phyloP scores from a whole-genome alignment of 2,113 vertebrate species.

The Tapirus terrestris region DNA sequence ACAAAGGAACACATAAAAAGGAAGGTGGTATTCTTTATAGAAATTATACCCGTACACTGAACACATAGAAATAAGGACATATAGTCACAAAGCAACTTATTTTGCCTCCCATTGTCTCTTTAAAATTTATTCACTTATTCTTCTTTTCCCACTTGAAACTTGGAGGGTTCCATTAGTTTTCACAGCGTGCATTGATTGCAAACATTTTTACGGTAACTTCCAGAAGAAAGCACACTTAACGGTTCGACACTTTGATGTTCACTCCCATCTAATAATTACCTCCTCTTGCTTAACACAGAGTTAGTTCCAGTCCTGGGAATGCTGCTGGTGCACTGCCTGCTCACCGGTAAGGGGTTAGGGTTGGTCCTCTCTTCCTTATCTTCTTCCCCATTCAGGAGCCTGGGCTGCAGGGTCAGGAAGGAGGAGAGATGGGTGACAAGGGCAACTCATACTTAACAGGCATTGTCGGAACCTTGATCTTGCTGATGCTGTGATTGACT shows the following conservation, averaged over 20 bases:
- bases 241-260: background rate
- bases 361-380: background rate
- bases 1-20: background rate
- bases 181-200: background rate
- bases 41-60: background rate
- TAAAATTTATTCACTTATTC: background rate
- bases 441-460: background rate
- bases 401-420: background rate
- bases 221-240: background rate
- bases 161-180: background rate
- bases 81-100: background rate
- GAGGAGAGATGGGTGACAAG: background rate
- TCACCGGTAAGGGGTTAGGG: background rate
- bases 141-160: background rate
- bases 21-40: background rate
- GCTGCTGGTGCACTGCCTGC: background rate
- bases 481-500: background rate
- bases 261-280: background rate
- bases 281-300: background rate
- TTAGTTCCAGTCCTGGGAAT: background rate
- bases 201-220: background rate
- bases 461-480: background rate
- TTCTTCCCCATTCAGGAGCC: background rate
- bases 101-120: background rate
- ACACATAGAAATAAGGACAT: background rate